A percentile compares a stretch with the other conserved stretches of the same genome.
Conservation (phyloP, 2,888 invertebrate genomes). For the Noctua janthina region DNA sequence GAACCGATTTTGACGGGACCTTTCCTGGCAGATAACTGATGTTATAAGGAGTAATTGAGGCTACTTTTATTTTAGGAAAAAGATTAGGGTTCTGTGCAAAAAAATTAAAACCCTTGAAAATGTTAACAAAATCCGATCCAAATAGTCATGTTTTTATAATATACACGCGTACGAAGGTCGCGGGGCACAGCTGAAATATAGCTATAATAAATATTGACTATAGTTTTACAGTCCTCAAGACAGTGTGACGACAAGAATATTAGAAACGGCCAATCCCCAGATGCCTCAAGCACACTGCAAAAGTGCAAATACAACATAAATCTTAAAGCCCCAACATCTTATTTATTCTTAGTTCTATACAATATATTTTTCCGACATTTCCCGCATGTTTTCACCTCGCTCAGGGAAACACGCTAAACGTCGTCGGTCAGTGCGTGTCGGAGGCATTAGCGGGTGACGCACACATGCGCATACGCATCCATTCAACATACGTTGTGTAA, state of each 20-base stretch:
- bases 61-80: too few species aligned
- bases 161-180: too few species aligned
- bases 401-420: constrained; percentile 65
- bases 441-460: constrained; percentile 69
- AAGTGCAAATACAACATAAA: constrained; percentile 29
- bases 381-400: constrained; percentile 58
- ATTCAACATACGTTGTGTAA: constrained; percentile 59
- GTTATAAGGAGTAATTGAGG: too few species aligned
- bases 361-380: constrained; percentile 56
- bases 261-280: constrained; percentile 14
- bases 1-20: too few species aligned
- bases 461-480: constrained; percentile 62
- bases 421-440: constrained; percentile 74
- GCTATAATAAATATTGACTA: background rate
- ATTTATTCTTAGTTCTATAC: constrained; percentile 36
- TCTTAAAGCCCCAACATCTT: background rate
- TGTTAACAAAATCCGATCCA: too few species aligned
- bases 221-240: background rate
- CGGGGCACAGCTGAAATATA: background rate
- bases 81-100: too few species aligned
- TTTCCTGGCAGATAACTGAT: too few species aligned
- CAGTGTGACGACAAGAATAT: constrained; percentile 1
- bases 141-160: too few species aligned
- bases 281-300: constrained; percentile 10
- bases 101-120: too few species aligned